Percentiles rank a stretch among this genome's conserved stretches.
Conservation (phyloP, 1,140 invertebrate genomes). For the Lerema accius region DNA sequence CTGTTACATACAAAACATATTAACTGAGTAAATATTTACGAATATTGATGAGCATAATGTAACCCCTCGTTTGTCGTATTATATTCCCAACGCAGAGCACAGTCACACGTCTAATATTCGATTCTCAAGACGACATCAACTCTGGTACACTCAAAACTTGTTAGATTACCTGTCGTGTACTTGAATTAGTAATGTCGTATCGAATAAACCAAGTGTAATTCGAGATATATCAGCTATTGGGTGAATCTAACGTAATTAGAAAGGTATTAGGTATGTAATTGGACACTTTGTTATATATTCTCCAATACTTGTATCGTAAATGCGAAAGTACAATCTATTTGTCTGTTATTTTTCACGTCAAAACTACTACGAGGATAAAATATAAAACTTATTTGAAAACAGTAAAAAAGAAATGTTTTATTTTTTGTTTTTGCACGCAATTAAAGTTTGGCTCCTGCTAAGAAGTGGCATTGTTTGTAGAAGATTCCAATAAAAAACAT, state of each 20-base stretch:
- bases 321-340: too few species aligned
- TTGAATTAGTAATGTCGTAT: conserved; percentile 35
- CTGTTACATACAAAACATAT: neutral
- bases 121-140: conserved; percentile 19
- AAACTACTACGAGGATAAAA: too few species aligned
- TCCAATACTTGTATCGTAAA: too few species aligned
- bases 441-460: conserved; percentile 2
- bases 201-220: conserved; percentile 15
- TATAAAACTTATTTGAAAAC: too few species aligned
- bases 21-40: neutral
- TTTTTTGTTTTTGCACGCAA: neutral
- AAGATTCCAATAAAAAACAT: conserved; percentile 16
- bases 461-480: neutral
- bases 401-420: too few species aligned
- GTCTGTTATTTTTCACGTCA: too few species aligned
- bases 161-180: conserved; percentile 24
- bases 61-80: neutral
- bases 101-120: conserved; percentile 12
- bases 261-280: too few species aligned
- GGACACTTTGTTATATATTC: too few species aligned
- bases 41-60: neutral
- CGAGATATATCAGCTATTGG: neutral
- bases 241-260: neutral
- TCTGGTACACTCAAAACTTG: conserved; percentile 24
- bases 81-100: neutral